Evolutionary conservation across 1,140 invertebrate species (phyloP).

Genomic region (Drosophila ficusphila): DNA sequence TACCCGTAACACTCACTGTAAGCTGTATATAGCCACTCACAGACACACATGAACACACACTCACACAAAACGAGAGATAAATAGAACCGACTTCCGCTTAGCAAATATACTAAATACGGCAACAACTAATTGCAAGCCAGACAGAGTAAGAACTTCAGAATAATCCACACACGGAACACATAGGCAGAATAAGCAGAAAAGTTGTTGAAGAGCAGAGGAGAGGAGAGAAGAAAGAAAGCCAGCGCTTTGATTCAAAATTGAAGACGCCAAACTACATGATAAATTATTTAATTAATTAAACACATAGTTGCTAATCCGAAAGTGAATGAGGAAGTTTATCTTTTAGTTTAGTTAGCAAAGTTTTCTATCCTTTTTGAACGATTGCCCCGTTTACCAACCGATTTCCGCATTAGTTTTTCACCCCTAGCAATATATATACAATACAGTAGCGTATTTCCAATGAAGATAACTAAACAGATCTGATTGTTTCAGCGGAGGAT

Average conservation of each 20-base stretch:
- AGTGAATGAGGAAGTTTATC: constrained; percentile 32
- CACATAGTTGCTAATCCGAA: constrained; percentile 47
- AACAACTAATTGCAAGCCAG: constrained; percentile 41
- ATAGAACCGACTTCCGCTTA: constrained; percentile 73
- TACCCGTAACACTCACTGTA: constrained; percentile 38
- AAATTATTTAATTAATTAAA: constrained; percentile 52
- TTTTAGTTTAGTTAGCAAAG: constrained; percentile 80
- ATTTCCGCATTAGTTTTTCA: constrained; percentile 22
- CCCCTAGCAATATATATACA: constrained; percentile 31
- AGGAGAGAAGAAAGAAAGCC: constrained; percentile 17
- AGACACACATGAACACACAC: constrained; percentile 17
- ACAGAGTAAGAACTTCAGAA: constrained; percentile 38
- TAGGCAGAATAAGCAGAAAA: constrained; percentile 7
- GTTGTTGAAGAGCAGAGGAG: background rate
- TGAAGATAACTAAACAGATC: constrained; percentile 26
- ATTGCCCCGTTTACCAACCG: constrained; percentile 1
- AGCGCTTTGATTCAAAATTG: constrained; percentile 73
- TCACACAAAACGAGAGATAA: constrained; percentile 35
- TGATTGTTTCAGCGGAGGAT: constrained; percentile 44
- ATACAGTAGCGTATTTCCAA: constrained; percentile 36
- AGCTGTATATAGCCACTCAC: constrained; percentile 63
- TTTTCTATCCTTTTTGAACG: constrained; percentile 40
- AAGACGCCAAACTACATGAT: constrained; percentile 52
- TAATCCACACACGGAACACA: constrained; percentile 19
- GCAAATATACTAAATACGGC: constrained; percentile 49